Percentiles rank a stretch among this genome's conserved stretches.
phyloP scores from a whole-genome alignment of 2,888 invertebrate genomes.

The Podotricha telesiphe region DNA sequence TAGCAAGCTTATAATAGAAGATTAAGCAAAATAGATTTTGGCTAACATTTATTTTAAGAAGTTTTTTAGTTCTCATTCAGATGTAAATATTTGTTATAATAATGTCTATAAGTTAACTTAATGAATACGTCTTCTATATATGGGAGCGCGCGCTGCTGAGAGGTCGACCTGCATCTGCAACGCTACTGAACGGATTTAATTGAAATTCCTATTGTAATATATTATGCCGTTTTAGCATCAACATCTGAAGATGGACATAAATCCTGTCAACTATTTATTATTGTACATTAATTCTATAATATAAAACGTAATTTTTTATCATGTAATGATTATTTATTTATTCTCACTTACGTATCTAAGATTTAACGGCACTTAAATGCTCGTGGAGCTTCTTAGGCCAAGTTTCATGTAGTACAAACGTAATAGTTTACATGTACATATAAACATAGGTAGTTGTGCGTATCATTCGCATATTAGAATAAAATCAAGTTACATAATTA shows the following conservation, averaged over 20 bases:
- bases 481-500: slow-evolving; percentile 3
- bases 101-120: slow-evolving; percentile 18
- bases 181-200: slow-evolving; percentile 28
- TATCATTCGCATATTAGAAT: slow-evolving; percentile 1
- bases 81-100: not conserved
- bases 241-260: slow-evolving; percentile 4
- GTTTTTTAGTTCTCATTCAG: too few relatives aligned
- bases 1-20: not conserved
- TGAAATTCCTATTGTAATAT: slow-evolving; percentile 27
- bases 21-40: not conserved
- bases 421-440: not conserved
- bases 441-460: not conserved
- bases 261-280: not conserved
- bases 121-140: slow-evolving; percentile 20
- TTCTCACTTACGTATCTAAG: too few relatives aligned
- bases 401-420: too few relatives aligned
- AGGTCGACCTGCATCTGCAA: slow-evolving; percentile 25
- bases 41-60: too few relatives aligned
- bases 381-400: too few relatives aligned
- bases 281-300: not conserved
- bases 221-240: slow-evolving; percentile 15
- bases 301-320: not conserved
- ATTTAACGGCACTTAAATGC: not conserved
- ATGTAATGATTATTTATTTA: not conserved
- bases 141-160: slow-evolving; percentile 19